phyloP scores from a whole-genome alignment of 2,888 invertebrate species.

The Nebria brevicollis region DNA sequence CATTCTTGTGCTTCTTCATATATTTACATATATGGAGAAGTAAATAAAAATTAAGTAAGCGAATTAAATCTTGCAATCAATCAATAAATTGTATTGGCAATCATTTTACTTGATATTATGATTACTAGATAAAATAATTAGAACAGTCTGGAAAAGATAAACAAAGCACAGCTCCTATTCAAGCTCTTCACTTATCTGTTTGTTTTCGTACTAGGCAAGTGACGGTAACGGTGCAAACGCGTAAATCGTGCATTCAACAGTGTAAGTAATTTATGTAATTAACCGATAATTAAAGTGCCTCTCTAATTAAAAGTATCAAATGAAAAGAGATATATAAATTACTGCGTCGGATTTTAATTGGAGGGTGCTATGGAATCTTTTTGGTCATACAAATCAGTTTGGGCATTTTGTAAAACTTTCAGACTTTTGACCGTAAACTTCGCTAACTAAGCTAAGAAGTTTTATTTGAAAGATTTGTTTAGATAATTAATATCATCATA shows the following conservation, averaged over 20 bases:
- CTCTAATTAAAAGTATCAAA: slow-evolving; percentile 54
- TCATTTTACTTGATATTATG: no score
- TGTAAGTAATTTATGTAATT: slow-evolving; percentile 52
- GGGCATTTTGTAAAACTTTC: neutral
- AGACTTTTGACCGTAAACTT: neutral
- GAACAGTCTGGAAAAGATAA: no score
- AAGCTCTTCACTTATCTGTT: no score
- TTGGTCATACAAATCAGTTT: neutral
- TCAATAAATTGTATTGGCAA: no score
- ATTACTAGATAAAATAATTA: no score
- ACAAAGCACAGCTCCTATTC: no score
- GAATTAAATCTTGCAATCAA: no score
- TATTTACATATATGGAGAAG: no score
- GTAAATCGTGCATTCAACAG: slow-evolving; percentile 27
- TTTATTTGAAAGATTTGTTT: slow-evolving; percentile 7
- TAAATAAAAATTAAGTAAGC: no score
- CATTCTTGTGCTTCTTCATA: no score
- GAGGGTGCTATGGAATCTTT: neutral
- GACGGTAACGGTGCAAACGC: neutral
- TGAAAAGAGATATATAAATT: slow-evolving; percentile 53
- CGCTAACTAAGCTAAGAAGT: neutral
- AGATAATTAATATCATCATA: neutral
- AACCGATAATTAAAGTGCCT: slow-evolving; percentile 54
- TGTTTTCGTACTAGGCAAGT: neutral
- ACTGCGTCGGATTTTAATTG: slow-evolving; percentile 53